Evolutionary conservation across 1,140 invertebrate genomes (phyloP).

Genomic region (Cecropterus lyciades): DNA sequence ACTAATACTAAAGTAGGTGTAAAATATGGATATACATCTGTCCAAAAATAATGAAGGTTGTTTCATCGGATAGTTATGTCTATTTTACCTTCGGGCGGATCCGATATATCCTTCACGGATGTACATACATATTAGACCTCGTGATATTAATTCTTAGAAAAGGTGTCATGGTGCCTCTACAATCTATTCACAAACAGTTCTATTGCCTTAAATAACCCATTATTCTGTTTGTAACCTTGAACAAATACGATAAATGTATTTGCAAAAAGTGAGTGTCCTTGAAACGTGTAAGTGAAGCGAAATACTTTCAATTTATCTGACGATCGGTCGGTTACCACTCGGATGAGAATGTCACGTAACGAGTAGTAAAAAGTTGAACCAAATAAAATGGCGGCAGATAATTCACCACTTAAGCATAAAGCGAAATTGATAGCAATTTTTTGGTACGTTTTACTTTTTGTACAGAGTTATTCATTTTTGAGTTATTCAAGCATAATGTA

Average conservation of each 20-base stretch:
- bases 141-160: no score
- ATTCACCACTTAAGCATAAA: background rate
- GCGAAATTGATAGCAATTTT: conserved; percentile 8
- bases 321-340: background rate
- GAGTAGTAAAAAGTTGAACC: conserved; percentile 17
- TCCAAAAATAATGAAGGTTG: no score
- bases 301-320: conserved; percentile 15
- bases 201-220: no score
- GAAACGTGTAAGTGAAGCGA: conserved; percentile 16
- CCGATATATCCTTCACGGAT: no score
- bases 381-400: conserved; percentile 15
- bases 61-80: no score
- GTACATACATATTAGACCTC: no score
- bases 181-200: no score
- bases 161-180: no score
- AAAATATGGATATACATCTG: no score
- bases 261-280: conserved; percentile 1
- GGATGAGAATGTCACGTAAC: conserved; percentile 29
- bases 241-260: background rate
- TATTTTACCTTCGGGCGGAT: no score
- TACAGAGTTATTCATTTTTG: background rate
- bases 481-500: no score
- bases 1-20: no score
- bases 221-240: background rate
- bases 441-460: conserved; percentile 21